These are phyloP conservation scores for Drosophila phalerata DNA, from an alignment of 2,888 invertebrate genomes.

Conservation along the genomic window DNA sequence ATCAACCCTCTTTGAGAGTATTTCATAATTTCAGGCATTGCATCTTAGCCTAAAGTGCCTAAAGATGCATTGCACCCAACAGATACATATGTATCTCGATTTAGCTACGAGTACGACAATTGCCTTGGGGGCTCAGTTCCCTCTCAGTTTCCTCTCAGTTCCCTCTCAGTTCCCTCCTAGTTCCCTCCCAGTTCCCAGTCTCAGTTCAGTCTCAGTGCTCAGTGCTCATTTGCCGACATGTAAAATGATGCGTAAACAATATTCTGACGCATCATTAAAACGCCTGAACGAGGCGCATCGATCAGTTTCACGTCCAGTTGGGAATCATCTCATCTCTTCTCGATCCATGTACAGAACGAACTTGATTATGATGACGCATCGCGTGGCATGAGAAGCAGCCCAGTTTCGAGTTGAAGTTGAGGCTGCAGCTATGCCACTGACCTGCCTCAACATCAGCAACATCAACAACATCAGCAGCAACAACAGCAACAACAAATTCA, in stretches of 20 bases:
- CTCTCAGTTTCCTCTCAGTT: too few relatives aligned
- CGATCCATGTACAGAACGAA: slow-evolving; percentile 56
- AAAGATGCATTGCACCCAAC: slow-evolving; percentile 27
- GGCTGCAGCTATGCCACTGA: slow-evolving; percentile 49
- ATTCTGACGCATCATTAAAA: slow-evolving; percentile 82
- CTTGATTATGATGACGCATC: slow-evolving; percentile 78
- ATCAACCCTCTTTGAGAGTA: slow-evolving; percentile 29
- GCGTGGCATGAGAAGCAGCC: slow-evolving; percentile 46
- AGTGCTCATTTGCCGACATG: slow-evolving; percentile 65
- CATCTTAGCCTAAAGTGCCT: slow-evolving; percentile 22
- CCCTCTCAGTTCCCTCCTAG: too few relatives aligned
- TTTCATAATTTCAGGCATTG: slow-evolving; percentile 59
- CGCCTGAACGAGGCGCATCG: slow-evolving; percentile 69
- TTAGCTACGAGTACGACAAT: slow-evolving; percentile 1
- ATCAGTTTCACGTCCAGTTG: slow-evolving; percentile 56
- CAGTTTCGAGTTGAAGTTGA: slow-evolving; percentile 31
- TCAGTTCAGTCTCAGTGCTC: neutral
- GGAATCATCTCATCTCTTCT: slow-evolving; percentile 48
- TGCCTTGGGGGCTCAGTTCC: slow-evolving; percentile 2
- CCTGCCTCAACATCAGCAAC: slow-evolving; percentile 56
- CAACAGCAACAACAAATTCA: slow-evolving; percentile 63
- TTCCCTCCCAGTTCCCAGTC: too few relatives aligned
- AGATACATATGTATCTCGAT: slow-evolving; percentile 1
- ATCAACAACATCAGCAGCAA: slow-evolving; percentile 25
- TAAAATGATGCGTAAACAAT: slow-evolving; percentile 81